phyloP scores from a whole-genome alignment of 1,140 invertebrate genomes.

The Lepidotrigona ventralis region DNA sequence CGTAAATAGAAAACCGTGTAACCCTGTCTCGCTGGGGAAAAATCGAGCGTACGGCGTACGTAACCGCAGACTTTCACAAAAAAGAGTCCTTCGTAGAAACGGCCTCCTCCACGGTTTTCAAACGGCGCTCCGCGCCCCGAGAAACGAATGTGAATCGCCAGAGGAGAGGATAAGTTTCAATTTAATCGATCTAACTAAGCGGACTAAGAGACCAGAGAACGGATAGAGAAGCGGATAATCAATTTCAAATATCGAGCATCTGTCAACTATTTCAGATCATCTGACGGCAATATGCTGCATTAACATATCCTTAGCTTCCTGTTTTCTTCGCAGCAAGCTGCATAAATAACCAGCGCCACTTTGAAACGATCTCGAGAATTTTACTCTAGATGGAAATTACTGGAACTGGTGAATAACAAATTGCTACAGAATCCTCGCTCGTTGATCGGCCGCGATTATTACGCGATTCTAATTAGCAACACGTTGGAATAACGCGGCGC shows the following conservation, averaged over 20 bases:
- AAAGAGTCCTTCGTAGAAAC: neutral
- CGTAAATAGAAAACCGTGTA: slow-evolving; percentile 21
- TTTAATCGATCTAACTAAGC: neutral
- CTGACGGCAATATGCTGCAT: slow-evolving; percentile 39
- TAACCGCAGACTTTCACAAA: slow-evolving; percentile 17
- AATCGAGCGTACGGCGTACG: neutral
- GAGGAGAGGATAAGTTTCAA: neutral
- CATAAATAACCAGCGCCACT: slow-evolving; percentile 49
- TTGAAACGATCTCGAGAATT: slow-evolving; percentile 39
- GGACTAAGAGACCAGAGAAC: no score
- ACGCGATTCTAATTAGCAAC: slow-evolving; percentile 58
- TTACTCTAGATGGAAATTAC: slow-evolving; percentile 50
- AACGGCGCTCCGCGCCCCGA: neutral
- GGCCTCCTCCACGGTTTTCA: neutral
- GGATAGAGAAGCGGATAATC: no score
- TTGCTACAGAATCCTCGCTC: slow-evolving; percentile 51
- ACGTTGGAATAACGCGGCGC: slow-evolving; percentile 46
- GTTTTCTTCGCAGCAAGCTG: slow-evolving; percentile 23
- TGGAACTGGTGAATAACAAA: slow-evolving; percentile 53
- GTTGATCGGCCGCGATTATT: slow-evolving; percentile 48
- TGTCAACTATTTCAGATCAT: slow-evolving; percentile 16
- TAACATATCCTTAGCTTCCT: slow-evolving; percentile 49
- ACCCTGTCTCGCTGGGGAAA: neutral
- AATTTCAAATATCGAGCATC: no score
- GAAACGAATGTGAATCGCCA: neutral